Conservation (phyloP, 2,888 invertebrate species). For the Pollenia angustigena region DNA sequence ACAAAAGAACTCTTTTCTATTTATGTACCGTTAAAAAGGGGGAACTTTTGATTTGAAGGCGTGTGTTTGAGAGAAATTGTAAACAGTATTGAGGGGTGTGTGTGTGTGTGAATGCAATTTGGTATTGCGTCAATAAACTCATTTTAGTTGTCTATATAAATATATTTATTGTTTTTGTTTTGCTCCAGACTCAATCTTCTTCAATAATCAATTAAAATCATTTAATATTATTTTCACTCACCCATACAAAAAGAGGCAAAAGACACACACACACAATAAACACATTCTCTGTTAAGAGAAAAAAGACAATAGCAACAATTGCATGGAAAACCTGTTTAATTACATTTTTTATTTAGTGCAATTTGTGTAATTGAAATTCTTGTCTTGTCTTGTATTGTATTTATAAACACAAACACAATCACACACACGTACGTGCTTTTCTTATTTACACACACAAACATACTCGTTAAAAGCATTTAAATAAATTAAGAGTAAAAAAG, state of each 20-base stretch:
- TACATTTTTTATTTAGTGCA: background rate
- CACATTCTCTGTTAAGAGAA: background rate
- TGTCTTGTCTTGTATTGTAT: background rate
- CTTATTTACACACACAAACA: background rate
- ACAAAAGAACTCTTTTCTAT: too few relatives aligned
- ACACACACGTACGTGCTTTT: background rate
- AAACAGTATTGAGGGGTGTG: too few relatives aligned
- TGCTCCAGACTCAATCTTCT: background rate
- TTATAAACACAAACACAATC: background rate
- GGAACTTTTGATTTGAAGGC: too few relatives aligned
- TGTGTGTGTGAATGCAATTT: too few relatives aligned
- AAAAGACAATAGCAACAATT: background rate
- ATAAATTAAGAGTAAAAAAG: background rate
- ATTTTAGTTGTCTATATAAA: background rate
- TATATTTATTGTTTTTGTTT: background rate
- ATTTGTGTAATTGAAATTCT: constrained; percentile 16
- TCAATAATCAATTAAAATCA: constrained; percentile 29
- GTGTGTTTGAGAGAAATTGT: too few relatives aligned
- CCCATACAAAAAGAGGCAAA: background rate
- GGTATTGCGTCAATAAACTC: too few relatives aligned
- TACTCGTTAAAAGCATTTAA: background rate
- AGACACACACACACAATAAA: background rate
- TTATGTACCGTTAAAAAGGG: too few relatives aligned
- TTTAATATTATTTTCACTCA: constrained; percentile 18
- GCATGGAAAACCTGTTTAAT: background rate